phyloP scores from a whole-genome alignment of 2,888 invertebrate genomes.

The Epirrhoe alternata region DNA sequence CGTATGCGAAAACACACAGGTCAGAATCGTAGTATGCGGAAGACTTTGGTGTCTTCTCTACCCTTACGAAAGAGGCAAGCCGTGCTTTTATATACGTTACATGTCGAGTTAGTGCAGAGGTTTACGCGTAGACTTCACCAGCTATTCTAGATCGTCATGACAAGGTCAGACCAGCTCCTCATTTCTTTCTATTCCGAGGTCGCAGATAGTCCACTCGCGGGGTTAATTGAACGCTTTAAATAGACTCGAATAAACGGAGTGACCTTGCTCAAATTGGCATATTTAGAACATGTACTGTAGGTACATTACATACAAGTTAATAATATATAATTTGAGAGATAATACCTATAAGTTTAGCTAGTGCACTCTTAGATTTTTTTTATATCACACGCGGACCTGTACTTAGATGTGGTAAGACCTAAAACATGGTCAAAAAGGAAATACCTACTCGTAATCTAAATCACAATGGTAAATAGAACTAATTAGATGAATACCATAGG shows the following conservation, averaged over 20 bases:
- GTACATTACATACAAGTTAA: not conserved
- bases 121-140: not conserved
- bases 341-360: not conserved
- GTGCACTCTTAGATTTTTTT: not conserved
- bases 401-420: too few relatives aligned
- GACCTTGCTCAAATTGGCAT: constrained; percentile 21
- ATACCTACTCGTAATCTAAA: too few relatives aligned
- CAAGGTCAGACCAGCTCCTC: constrained; percentile 33
- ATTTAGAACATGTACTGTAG: not conserved
- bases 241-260: constrained; percentile 9
- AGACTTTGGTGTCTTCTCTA: not conserved
- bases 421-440: too few relatives aligned
- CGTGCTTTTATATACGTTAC: too few relatives aligned
- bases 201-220: constrained; percentile 33
- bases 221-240: constrained; percentile 15
- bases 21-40: too few relatives aligned
- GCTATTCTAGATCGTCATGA: constrained; percentile 1
- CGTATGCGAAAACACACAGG: too few relatives aligned
- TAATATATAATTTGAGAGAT: not conserved
- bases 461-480: too few relatives aligned
- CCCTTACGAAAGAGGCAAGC: not conserved
- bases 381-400: too few relatives aligned
- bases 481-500: too few relatives aligned
- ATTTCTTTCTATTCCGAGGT: constrained; percentile 54
- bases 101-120: too few relatives aligned